These are phyloP conservation scores for Lanius ludovicianus DNA, from an alignment of 2,113 vertebrate species.

Conservation along the genomic window DNA sequence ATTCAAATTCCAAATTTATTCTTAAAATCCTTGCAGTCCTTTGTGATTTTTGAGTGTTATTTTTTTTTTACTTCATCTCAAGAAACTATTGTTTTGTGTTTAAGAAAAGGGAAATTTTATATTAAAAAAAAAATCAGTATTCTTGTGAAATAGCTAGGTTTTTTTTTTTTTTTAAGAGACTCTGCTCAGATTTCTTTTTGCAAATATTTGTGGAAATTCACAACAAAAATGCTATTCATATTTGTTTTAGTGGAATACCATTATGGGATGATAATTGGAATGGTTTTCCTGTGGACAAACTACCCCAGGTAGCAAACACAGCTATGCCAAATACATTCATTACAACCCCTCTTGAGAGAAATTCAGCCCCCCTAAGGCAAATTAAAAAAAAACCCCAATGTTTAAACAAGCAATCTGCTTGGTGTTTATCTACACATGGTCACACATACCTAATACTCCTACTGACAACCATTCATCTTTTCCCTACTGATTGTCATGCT, in stretches of 20 bases:
- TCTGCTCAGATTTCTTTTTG: slow-evolving; percentile 9
- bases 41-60: slow-evolving; percentile 4
- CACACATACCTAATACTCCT: background rate
- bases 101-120: background rate
- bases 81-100: background rate
- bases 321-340: slow-evolving; percentile 23
- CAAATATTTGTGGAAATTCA: background rate
- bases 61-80: background rate
- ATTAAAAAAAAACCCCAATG: background rate
- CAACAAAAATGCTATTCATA: slow-evolving; percentile 16
- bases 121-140: background rate
- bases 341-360: slow-evolving; percentile 33
- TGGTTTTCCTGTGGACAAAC: slow-evolving; percentile 6
- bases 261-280: slow-evolving; percentile 40
- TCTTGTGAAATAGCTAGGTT: background rate
- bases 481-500: background rate
- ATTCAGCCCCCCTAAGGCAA: background rate
- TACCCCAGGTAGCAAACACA: background rate
- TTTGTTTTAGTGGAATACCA: slow-evolving; percentile 44
- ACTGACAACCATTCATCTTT: background rate
- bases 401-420: background rate
- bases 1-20: background rate
- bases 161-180: background rate
- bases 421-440: background rate
- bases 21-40: background rate